Base-by-base conservation (phyloP, 1,140 invertebrate genomes). In the Tribolium madens region DNA sequence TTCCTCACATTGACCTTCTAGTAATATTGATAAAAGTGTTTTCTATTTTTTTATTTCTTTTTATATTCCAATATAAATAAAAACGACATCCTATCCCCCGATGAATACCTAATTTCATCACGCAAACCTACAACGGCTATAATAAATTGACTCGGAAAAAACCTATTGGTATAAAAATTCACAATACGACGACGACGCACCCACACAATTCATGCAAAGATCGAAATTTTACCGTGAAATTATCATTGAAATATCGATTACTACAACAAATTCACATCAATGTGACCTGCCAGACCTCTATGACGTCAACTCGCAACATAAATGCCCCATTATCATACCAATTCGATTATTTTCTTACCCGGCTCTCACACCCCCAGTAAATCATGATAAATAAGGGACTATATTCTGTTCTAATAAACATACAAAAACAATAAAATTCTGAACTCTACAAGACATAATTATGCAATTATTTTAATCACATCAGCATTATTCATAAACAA, bases 41-140 rank as follows among this genome's bases (percentile, higher is more conserved):
- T 42, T 42, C 36, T 42, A 42, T 33, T 12, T 4, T 57, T 64
- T 64, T 31, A 64, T 64, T 33, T 33, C 26, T 64, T 64, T 64
- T 33, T 64, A 33, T 64, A 18, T 15, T 64, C 9, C 13, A 64
- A 57, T 57, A 57, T 57, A 18, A 64, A 64, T 33, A 33, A 64
- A 64, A 64, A 64, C 12, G 57, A 64, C 57, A 33, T 64, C 21
- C 31, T 64, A 64, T 64, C 17, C 21, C 48, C 12, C 26, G 12
- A 21, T 18, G 26, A 64, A 64, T 64, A 33, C 26, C 57, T 64
- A 33, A 64, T 64, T 64, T 64, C 18, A 64, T 64, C 57, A 64
- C 57, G 57, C 57, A 64, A 31, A n/a, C 31, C 7, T 64, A 14
- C 21, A 13, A 31, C 14, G 26, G 3, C 26, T 10, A 64, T 64